phyloP scores from a whole-genome alignment of 1,140 invertebrate genomes.

The Drosophila erecta region DNA sequence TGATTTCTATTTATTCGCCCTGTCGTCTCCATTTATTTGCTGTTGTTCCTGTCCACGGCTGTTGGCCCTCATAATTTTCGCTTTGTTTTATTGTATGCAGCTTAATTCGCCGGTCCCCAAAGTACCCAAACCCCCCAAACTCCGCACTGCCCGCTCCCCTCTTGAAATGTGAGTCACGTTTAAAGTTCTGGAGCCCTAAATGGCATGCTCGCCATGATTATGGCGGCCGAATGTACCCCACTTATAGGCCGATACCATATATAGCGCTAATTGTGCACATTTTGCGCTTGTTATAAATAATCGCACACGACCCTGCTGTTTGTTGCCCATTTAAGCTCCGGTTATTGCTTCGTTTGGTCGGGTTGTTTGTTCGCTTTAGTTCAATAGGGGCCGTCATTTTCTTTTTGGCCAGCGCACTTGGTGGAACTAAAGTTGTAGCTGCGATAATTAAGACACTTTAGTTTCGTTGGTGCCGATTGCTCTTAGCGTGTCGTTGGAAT shows the following conservation, averaged over 20 bases:
- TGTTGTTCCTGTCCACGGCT: slow-evolving; percentile 15
- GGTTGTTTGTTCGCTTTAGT: slow-evolving; percentile 2
- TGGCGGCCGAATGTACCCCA: slow-evolving; percentile 19
- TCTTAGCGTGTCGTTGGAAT: slow-evolving; percentile 20
- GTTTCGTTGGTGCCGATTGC: slow-evolving; percentile 41
- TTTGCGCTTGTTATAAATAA: slow-evolving; percentile 79
- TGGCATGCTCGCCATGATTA: slow-evolving; percentile 51
- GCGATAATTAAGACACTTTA: slow-evolving; percentile 56
- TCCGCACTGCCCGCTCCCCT: background rate
- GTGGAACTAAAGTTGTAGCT: slow-evolving; percentile 11
- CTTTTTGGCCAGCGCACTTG: slow-evolving; percentile 38
- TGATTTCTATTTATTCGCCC: slow-evolving; percentile 59
- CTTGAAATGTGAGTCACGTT: slow-evolving; percentile 78
- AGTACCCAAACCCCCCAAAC: background rate
- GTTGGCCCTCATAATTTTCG: slow-evolving; percentile 72
- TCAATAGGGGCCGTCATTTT: slow-evolving; percentile 25
- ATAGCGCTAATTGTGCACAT: slow-evolving; percentile 78
- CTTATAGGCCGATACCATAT: slow-evolving; percentile 53
- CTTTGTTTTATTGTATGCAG: slow-evolving; percentile 76
- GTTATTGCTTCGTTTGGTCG: slow-evolving; percentile 12
- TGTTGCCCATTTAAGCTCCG: slow-evolving; percentile 12
- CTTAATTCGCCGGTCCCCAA: slow-evolving; percentile 50
- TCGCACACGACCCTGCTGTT: slow-evolving; percentile 48
- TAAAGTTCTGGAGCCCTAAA: slow-evolving; percentile 71
- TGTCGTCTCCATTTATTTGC: slow-evolving; percentile 26